phyloP scores from a whole-genome alignment of 2,888 invertebrate genomes.

The Heteromyza rotundicornis region DNA sequence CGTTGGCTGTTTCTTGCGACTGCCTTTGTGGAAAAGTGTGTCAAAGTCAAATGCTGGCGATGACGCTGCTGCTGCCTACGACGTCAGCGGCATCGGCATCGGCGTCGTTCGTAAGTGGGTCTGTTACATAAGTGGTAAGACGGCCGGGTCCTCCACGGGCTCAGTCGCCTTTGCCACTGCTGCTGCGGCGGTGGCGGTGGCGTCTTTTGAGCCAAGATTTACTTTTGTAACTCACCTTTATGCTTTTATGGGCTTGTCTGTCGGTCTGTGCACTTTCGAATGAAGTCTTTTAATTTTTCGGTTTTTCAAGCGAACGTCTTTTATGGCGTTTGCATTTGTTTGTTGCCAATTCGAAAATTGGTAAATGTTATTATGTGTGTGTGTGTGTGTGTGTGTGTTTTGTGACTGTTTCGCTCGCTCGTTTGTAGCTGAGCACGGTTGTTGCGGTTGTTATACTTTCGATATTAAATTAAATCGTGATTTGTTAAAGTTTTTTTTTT shows the following conservation, averaged over 20 bases:
- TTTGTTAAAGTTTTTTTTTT: slow-evolving; percentile 39
- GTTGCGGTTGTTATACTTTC: slow-evolving; percentile 23
- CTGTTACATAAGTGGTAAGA: slow-evolving; percentile 14
- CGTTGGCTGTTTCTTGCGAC: slow-evolving; percentile 22
- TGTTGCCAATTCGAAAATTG: background rate
- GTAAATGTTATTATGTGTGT: background rate
- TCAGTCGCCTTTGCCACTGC: slow-evolving; percentile 12
- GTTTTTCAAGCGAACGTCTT: no score
- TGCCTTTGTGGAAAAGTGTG: slow-evolving; percentile 50
- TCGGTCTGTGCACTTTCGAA: background rate
- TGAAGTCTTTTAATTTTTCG: slow-evolving; percentile 2
- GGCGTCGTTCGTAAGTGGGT: slow-evolving; percentile 10
- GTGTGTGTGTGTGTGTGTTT: background rate
- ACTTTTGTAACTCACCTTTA: slow-evolving; percentile 34
- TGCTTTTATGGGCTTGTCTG: slow-evolving; percentile 20
- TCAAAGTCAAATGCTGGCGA: slow-evolving; percentile 52
- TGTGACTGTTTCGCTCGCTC: background rate
- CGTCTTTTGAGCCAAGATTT: background rate
- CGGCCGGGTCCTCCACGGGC: background rate
- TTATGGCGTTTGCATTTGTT: background rate
- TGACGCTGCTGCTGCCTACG: background rate
- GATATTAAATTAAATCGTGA: slow-evolving; percentile 51
- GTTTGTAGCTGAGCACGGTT: background rate
- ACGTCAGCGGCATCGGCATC: slow-evolving; percentile 3
- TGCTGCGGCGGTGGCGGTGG: slow-evolving; percentile 10